Evolutionary conservation across 2,113 vertebrate species (phyloP).

Genomic region (Alces alces): DNA sequence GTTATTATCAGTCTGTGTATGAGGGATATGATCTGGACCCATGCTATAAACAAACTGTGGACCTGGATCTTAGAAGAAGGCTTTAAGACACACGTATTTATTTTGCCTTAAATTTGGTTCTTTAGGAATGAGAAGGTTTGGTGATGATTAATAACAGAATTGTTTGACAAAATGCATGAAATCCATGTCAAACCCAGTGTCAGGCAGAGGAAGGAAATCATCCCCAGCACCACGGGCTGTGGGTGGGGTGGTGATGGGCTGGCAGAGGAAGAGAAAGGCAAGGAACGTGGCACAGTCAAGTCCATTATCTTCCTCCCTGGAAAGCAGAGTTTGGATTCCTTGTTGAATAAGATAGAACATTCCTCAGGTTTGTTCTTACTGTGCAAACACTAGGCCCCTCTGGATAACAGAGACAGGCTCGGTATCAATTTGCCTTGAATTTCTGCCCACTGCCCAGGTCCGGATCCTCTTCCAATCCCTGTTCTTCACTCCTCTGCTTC

Average conservation of each 20-base stretch:
- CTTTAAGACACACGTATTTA: not conserved
- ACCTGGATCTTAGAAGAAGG: not conserved
- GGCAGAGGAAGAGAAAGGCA: not conserved
- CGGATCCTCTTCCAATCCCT: not conserved
- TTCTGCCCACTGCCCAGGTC: not conserved
- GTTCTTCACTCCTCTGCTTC: not conserved
- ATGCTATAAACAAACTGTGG: not conserved
- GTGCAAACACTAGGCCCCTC: not conserved
- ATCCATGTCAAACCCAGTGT: not conserved
- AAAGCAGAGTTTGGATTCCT: constrained; percentile 12
- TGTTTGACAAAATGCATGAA: not conserved
- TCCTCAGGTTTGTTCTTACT: not conserved
- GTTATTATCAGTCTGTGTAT: not conserved
- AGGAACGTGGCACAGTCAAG: not conserved
- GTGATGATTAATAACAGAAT: not conserved
- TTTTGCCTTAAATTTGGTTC: not conserved
- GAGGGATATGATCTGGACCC: not conserved
- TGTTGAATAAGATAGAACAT: not conserved
- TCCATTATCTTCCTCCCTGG: not conserved
- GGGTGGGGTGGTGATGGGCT: not conserved
- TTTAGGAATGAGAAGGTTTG: not conserved
- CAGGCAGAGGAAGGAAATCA: not conserved
- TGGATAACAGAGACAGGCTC: not conserved
- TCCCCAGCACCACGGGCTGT: too few species aligned
- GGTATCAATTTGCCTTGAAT: not conserved